phyloP scores from a whole-genome alignment of 2,888 invertebrate genomes.

The Parnassius orleans region DNA sequence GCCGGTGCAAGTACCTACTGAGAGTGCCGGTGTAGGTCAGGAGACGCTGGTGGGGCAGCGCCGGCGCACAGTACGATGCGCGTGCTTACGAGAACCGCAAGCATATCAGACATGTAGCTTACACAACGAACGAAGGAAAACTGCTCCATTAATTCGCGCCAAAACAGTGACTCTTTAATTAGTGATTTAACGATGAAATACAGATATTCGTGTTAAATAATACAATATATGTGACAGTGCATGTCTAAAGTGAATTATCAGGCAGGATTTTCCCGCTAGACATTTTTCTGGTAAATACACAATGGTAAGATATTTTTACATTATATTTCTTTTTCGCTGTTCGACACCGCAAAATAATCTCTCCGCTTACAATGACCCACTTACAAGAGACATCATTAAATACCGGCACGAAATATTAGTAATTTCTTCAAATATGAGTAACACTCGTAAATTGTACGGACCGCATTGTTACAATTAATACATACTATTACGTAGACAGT shows the following conservation, averaged over 20 bases:
- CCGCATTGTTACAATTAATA: too few relatives aligned
- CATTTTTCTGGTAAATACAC: slow-evolving; percentile 12
- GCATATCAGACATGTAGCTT: slow-evolving; percentile 59
- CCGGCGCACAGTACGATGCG: slow-evolving; percentile 51
- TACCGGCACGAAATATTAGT: slow-evolving; percentile 26
- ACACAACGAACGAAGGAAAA: slow-evolving; percentile 41
- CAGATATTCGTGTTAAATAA: slow-evolving; percentile 48
- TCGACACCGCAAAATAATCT: slow-evolving; percentile 41
- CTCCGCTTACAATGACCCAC: slow-evolving; percentile 57
- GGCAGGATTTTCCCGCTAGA: slow-evolving; percentile 28
- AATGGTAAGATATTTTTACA: slow-evolving; percentile 21
- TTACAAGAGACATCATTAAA: slow-evolving; percentile 37
- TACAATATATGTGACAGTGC: slow-evolving; percentile 59
- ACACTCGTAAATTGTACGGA: too few relatives aligned
- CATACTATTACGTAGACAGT: too few relatives aligned
- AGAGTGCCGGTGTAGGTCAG: slow-evolving; percentile 69
- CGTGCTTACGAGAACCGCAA: slow-evolving; percentile 56
- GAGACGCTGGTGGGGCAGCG: slow-evolving; percentile 55
- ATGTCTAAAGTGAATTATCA: slow-evolving; percentile 52
- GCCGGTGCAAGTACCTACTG: slow-evolving; percentile 51
- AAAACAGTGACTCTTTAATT: slow-evolving; percentile 56
- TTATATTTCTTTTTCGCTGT: slow-evolving; percentile 1
- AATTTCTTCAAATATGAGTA: neutral
- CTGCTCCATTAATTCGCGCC: slow-evolving; percentile 41
- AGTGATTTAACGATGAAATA: slow-evolving; percentile 63